phyloP scores from a whole-genome alignment of 2,797 vertebrate genomes.

The Synaphobranchus kaupii region DNA sequence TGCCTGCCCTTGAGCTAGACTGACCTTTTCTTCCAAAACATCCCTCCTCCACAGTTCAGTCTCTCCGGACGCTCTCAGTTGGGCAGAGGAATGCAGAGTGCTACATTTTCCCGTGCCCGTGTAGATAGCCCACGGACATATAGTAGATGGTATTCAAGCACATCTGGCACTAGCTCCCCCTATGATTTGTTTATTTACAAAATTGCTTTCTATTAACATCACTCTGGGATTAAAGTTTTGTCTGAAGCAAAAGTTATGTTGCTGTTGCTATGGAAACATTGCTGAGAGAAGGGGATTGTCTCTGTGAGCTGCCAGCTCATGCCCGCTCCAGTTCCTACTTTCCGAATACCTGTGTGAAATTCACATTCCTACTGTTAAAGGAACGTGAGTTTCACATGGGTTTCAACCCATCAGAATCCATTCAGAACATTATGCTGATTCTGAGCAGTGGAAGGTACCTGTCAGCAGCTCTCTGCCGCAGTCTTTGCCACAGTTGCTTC shows the following conservation, averaged over 20 bases:
- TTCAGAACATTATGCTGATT: background rate
- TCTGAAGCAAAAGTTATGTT: conserved; percentile 42
- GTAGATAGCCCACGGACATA: no score
- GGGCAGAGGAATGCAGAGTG: background rate
- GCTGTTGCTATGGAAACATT: conserved; percentile 57
- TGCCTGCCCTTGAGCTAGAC: background rate
- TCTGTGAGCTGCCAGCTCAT: conserved; percentile 12
- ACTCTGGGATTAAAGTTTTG: conserved; percentile 41
- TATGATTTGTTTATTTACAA: background rate
- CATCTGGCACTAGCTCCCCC: background rate
- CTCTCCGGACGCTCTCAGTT: background rate
- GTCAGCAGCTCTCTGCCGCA: background rate
- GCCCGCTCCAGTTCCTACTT: conserved; percentile 5
- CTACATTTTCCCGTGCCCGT: background rate
- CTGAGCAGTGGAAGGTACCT: background rate
- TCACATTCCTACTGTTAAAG: conserved; percentile 13
- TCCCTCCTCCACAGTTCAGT: conserved; percentile 10
- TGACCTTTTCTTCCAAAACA: conserved; percentile 9
- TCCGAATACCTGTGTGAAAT: background rate
- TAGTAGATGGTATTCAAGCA: background rate
- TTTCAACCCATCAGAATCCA: background rate
- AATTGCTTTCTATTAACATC: conserved; percentile 29
- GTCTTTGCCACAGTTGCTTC: background rate
- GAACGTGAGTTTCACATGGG: background rate
- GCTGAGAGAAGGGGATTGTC: conserved; percentile 39